Evolutionary conservation across 2,797 vertebrate genomes (phyloP).

Genomic region (Chiroxiphia lanceolata): DNA sequence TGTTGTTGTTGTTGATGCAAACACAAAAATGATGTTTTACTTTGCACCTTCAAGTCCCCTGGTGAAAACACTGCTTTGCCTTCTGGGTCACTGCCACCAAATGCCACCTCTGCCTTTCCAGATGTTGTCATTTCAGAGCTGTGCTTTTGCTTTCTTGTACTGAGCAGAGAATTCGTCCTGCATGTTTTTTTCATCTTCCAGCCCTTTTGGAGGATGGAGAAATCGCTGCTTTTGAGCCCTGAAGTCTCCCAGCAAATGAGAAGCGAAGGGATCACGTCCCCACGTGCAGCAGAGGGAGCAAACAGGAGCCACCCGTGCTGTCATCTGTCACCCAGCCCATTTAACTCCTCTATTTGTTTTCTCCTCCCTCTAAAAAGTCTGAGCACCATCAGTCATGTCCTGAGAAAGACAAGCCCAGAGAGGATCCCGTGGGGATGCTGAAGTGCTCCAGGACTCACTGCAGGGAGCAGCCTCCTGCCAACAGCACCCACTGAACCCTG

Average conservation of each 20-base stretch:
- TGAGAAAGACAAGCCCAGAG: neutral
- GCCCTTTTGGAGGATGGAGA: neutral
- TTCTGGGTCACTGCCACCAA: conserved; percentile 29
- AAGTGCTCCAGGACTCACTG: neutral
- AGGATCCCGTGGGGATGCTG: neutral
- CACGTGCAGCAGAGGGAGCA: neutral
- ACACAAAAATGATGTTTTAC: neutral
- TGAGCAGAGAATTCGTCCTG: neutral
- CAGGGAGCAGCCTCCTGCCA: neutral
- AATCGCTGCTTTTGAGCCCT: neutral
- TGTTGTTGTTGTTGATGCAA: neutral
- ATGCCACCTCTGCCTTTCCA: neutral
- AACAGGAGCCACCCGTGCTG: rapidly evolving
- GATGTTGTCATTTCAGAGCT: neutral
- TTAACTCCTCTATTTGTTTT: neutral
- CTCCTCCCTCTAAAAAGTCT: neutral
- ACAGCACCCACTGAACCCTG: neutral
- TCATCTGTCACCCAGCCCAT: neutral
- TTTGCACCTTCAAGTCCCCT: neutral
- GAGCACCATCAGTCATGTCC: neutral
- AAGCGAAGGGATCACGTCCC: neutral
- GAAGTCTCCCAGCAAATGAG: neutral
- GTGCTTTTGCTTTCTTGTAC: neutral
- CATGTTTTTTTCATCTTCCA: neutral
- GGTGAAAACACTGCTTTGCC: neutral